Conservation (phyloP, 2,113 vertebrate genomes). For the Urocitellus parryii region DNA sequence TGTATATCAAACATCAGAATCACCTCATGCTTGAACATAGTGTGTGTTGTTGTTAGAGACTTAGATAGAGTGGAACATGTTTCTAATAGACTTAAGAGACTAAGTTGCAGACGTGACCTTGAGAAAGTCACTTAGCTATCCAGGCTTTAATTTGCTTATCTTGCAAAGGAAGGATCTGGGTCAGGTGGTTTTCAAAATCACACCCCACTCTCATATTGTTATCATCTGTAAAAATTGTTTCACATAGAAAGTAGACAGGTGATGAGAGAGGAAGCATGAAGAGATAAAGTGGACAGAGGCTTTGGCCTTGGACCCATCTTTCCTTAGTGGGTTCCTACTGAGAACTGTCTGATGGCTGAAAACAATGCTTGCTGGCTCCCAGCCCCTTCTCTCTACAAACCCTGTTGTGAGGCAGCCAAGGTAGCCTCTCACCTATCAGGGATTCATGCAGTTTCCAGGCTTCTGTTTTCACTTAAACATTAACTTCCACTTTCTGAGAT, state of each 20-base stretch:
- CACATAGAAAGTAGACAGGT: not conserved
- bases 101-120: not conserved
- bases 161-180: not conserved
- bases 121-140: not conserved
- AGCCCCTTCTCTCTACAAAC: not conserved
- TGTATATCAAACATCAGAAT: not conserved
- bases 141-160: not conserved
- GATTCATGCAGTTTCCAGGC: not conserved
- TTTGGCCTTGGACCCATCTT: not conserved
- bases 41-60: constrained; percentile 22
- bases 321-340: not conserved
- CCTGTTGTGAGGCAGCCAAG: not conserved
- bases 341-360: not conserved
- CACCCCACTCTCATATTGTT: not conserved
- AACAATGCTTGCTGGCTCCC: not conserved
- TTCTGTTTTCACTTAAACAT: constrained; percentile 2
- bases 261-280: not conserved
- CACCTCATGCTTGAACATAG: not conserved
- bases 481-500: not conserved
- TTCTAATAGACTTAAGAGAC: not conserved
- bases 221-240: not conserved
- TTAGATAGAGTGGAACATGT: not conserved
- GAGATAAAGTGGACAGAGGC: not conserved
- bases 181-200: not conserved
- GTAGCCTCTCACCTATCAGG: not conserved